phyloP scores from a whole-genome alignment of 2,797 vertebrate genomes.

The Champsocephalus gunnari region DNA sequence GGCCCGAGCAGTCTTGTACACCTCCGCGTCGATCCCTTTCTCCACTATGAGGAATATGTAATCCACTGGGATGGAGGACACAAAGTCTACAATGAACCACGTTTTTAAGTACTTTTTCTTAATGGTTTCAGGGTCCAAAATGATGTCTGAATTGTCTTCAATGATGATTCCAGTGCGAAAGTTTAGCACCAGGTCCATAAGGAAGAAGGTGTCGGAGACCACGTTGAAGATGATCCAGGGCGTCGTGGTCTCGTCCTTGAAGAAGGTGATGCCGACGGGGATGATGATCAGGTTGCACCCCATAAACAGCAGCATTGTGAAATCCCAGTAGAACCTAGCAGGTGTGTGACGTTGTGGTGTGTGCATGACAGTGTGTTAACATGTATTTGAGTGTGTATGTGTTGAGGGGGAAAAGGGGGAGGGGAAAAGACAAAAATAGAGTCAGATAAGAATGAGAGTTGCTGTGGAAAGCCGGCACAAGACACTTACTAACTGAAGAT shows the following conservation, averaged over 20 bases:
- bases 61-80: slow-evolving; percentile 99
- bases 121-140: slow-evolving; percentile 96
- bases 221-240: slow-evolving; percentile 99
- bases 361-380: slow-evolving; percentile 30
- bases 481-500: slow-evolving; percentile 48
- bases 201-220: slow-evolving; percentile 98
- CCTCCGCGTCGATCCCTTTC: slow-evolving; percentile 97
- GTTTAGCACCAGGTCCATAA: slow-evolving; percentile 97
- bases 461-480: slow-evolving; percentile 58
- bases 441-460: slow-evolving; percentile 58
- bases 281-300: slow-evolving; percentile 99
- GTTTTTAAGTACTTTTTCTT: slow-evolving; percentile 97
- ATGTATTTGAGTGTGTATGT: slow-evolving; percentile 4
- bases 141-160: slow-evolving; percentile 98
- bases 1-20: slow-evolving; percentile 96
- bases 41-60: slow-evolving; percentile 99
- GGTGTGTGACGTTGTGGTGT: slow-evolving; percentile 29
- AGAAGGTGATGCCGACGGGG: slow-evolving; percentile 99
- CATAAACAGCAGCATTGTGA: slow-evolving; percentile 99
- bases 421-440: slow-evolving; percentile 65
- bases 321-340: slow-evolving; percentile 98
- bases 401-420: slow-evolving; percentile 1
- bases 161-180: slow-evolving; percentile 98
- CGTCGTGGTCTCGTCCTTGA: slow-evolving; percentile 97
- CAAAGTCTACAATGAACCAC: slow-evolving; percentile 98